Base-by-base conservation (phyloP, 2,888 invertebrate genomes). In the Amphipyra berbera region DNA sequence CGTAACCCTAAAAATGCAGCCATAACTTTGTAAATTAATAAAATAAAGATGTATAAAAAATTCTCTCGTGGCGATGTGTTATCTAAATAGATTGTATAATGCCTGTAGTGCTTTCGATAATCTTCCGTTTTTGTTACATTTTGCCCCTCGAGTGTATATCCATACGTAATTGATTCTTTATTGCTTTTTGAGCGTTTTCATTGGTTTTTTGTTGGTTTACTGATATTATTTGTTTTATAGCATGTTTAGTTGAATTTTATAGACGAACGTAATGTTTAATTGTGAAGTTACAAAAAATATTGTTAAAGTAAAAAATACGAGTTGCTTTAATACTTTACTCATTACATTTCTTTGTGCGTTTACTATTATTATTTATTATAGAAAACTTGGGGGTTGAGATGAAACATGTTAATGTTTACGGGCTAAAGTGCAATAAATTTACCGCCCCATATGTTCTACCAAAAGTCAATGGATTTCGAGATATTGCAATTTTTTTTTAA, bases 31-130 rank as follows among this genome's bases (percentile, higher is more conserved):
- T 68, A 47, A n/a, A n/a, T n/a, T n/a, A 62, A 69, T 65, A 13
- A 61, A 58, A 59, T 54, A 48, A 82, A 82, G 82, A 69, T 53
- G 44, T 40, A 50, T 59, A 81, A 82, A 78, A 74, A 70, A 56
- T 37, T 61, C 66, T 69, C 69, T 63, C 64, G 76, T 85, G 81
- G 73, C 75, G 79, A 81, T 81, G 78, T 78, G 81, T 84, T 88
- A 86, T 89, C 87, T 87, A 84, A 89, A 90, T 86, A 83, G 84
- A 77, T 84, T 81, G 82, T 89, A 74, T 81, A 80, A 79, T 81
- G 72, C 53, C 65, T 75, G 75, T 72, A 74, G 64, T 62, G 54
- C 54, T 70, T 54, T 63, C 40, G 50, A 62, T 73, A 65, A 68
- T 73, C 61, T 48, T 65, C 63, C 41, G 61, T 77, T 80, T 71